Base-by-base conservation (phyloP, 2,113 vertebrate genomes). In the Mola mola region DNA sequence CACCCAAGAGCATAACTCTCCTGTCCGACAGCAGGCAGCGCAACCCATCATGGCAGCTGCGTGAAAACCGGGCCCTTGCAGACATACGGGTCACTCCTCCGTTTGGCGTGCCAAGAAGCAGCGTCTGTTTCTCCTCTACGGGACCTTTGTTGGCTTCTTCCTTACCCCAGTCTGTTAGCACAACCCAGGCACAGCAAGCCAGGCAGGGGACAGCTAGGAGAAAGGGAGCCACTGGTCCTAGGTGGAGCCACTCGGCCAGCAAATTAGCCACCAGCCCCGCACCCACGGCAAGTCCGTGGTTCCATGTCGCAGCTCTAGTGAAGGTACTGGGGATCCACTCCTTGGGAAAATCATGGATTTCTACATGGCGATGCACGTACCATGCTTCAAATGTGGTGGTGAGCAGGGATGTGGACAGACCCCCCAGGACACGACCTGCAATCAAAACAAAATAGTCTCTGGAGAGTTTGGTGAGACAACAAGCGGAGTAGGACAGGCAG, bases 281-380 rank as follows among this genome's bases (percentile, higher is more conserved):
- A 0, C 73, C 93, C 1, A 96, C 90, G 0, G 95, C 95, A 0
- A 98, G 84, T 6, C 87, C 90, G 0, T 95, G 92, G 76, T 96
- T 98, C 95, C 96, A 98, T 49, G 92, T 91, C 15, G 95, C 93
- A 0, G 89, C 94, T 50, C 88, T 92, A 34, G 86, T 75, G 67
- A 97, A 97, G 7, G 96, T 98, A 53, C 90, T 79, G 0, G 93
- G 90, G 43, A 98, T 95, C 96, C 95, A 98, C 65, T 98, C 95
- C 0, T 90, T 84, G 0, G 95, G 96, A 41, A 97, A 98, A 72
- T 98, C 95, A 0, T 95, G 90, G 1, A 90, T 84, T 0, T 94
- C 92, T 37, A 95, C 66, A 0, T 98, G 96, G 16, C 92, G 93
- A 0, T 97, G 93, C 26, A 95, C 70, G 0, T 97, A 98, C 96